Evolutionary conservation across 2,888 invertebrate genomes (phyloP), one percentile per base, ranked within the genome.

Genomic region (Unio pictorum): DNA sequence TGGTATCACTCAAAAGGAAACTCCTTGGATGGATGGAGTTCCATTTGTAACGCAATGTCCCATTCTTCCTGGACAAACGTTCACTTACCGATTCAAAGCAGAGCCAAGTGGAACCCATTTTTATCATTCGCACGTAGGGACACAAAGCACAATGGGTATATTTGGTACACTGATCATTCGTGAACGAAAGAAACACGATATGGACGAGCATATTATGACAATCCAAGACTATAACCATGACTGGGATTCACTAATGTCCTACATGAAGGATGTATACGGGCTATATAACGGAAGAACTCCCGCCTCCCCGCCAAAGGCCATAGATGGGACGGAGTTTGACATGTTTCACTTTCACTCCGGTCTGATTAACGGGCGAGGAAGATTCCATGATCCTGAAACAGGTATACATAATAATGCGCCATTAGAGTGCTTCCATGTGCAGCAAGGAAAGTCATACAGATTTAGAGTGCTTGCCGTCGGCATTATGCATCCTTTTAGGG

Each of bases 21-120:
- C 81, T 17, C 80, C 82, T 15, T 86, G 78, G 77, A 84, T 84
- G 82, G 86, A 86, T 71, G 86, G 86, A 1, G 81, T 81, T n/a
- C 73, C 81, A 0, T 81, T 75, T 58, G 68, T 86, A 28, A 81
- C 85, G 0, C 85, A 85, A 64, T 84, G 84, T 66, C 83, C 84
- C 1, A 82, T 84, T 45, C 66, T 75, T 4, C 81, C 84, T 6
- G 76, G 78, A 4, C 78, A 80, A 64, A 71, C 67, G 2, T 83
- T 78, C 68, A 75, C 76, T 18, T 84, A 84, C 68, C 64, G 70
- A 30, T 81, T 83, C 60, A 68, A 58, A 6, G 75, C 78, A 4
- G 64, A 69, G 15, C 74, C 71, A 5, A 71, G 26, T 4, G 84
- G 84, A 6, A 82, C 84, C 0, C 72, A 70, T 65, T 81, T 78